Evolutionary conservation across 2,113 vertebrate genomes (phyloP).

Genomic region (Melanerpes aurifrons): DNA sequence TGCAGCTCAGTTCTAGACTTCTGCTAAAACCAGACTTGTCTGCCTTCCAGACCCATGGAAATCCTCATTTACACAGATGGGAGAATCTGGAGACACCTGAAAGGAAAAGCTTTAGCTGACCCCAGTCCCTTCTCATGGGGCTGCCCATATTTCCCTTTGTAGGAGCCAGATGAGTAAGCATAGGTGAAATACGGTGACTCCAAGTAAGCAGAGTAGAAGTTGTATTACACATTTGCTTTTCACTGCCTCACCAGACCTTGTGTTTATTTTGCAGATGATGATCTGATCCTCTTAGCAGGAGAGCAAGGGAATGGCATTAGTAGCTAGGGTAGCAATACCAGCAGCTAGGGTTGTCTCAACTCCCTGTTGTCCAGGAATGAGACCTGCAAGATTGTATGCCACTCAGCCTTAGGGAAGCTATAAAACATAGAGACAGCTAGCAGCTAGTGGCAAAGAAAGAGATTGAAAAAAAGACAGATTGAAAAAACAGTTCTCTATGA

Average conservation of each 20-base stretch:
- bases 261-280: background rate
- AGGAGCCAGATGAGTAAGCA: rapidly evolving
- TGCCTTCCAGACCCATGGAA: background rate
- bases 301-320: background rate
- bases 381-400: background rate
- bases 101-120: background rate
- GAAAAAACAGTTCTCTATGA: rapidly evolving
- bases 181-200: rapidly evolving
- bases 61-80: background rate
- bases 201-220: rapidly evolving
- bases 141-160: background rate
- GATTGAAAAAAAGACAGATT: background rate
- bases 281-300: background rate
- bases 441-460: background rate
- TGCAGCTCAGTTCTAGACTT: background rate
- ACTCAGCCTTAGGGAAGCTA: background rate
- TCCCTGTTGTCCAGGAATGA: background rate
- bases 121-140: background rate
- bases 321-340: background rate
- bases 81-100: rapidly evolving
- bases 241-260: background rate
- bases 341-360: rapidly evolving
- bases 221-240: background rate
- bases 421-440: background rate
- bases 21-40: background rate